These are phyloP conservation scores for Sebastes itinus DNA, from an alignment of 2,797 vertebrate species.

Conservation along the genomic window DNA sequence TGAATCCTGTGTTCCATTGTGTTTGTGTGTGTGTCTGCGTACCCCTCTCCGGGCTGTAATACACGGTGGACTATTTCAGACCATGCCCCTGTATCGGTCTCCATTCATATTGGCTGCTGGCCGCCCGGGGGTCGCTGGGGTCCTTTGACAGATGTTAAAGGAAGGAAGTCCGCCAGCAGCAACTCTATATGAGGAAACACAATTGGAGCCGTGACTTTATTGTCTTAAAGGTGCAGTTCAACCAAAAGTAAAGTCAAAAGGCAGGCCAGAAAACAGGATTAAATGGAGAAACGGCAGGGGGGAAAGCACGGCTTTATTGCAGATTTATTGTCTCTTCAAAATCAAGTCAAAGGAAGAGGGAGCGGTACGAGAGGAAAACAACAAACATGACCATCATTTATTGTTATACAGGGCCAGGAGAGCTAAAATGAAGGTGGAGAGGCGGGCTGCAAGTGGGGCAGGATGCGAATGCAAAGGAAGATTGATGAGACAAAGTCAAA, in stretches of 20 bases:
- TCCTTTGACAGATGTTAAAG: constrained; percentile 77
- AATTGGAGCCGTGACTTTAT: constrained; percentile 66
- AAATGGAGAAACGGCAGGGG: constrained; percentile 15
- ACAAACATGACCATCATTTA: constrained; percentile 32
- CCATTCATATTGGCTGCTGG: constrained; percentile 73
- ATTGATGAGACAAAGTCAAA: constrained; percentile 53
- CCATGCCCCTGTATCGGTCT: constrained; percentile 71
- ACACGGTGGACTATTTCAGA: constrained; percentile 72
- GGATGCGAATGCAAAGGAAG: constrained; percentile 35
- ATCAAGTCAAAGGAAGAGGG: constrained; percentile 25
- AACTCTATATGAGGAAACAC: constrained; percentile 69
- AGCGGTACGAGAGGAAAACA: background rate
- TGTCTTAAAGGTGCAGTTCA: constrained; percentile 74
- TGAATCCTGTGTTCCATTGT: constrained; percentile 15
- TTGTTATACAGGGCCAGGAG: constrained; percentile 25
- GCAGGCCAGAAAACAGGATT: constrained; percentile 19
- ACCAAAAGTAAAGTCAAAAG: constrained; percentile 41
- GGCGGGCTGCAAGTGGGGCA: constrained; percentile 16
- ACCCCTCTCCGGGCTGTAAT: constrained; percentile 65
- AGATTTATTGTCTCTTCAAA: constrained; percentile 46
- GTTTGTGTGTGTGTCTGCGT: background rate
- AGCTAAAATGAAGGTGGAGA: constrained; percentile 30
- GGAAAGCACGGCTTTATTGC: constrained; percentile 9
- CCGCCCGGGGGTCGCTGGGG: constrained; percentile 55
- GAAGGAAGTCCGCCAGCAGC: constrained; percentile 63